Base-by-base conservation (phyloP, 2,797 vertebrate species). In the Phalloptychus januarius region DNA sequence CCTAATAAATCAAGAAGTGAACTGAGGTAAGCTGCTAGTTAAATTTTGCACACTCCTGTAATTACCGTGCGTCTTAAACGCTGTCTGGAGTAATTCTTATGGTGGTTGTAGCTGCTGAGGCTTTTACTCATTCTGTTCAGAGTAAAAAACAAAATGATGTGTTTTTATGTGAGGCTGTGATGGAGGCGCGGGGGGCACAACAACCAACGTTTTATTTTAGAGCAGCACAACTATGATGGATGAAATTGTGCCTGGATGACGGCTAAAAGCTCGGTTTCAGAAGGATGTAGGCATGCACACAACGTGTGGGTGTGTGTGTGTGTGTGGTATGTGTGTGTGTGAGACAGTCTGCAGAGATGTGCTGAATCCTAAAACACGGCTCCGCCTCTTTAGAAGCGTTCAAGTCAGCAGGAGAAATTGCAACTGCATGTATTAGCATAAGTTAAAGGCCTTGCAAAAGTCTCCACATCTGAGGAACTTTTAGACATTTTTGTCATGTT, bases 361-460 rank as follows among this genome's bases (percentile, higher is more conserved):
- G 81, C 80, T 89, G 89, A 85, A 91, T 92, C 83, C 83, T 89
- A 86, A 61, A 91, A 77, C 85, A 83, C 72, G 40, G 81, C 72
- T 76, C 36, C 72, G 76, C 31, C 70, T 86, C 65, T 85, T 88
- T 76, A 83, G 76, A 81, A 85, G 80, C 82, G 63, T 88, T 85
- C 83, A 86, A 52, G 45, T 58, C 74, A 40, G 76, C 31, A 75
- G 75, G 20, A 77, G 36, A 71, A 77, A 76, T 76, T 71, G 25
- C 1, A 18, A 46, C 13, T 11, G 56, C 38, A 76, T 13, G 40
- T 36, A 28, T 61, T 44, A 18, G n/a, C 58, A 75, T 7, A 0
- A 69, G 18, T 80, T 71, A 28, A 67, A 69, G 38, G 40, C 23
- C 38, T 13, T 69, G 20, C 40, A n/a, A 69, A 69, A 6, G 23